Evolutionary conservation across 2,888 invertebrate species (phyloP).

Genomic region (Xestia rhomboidea): DNA sequence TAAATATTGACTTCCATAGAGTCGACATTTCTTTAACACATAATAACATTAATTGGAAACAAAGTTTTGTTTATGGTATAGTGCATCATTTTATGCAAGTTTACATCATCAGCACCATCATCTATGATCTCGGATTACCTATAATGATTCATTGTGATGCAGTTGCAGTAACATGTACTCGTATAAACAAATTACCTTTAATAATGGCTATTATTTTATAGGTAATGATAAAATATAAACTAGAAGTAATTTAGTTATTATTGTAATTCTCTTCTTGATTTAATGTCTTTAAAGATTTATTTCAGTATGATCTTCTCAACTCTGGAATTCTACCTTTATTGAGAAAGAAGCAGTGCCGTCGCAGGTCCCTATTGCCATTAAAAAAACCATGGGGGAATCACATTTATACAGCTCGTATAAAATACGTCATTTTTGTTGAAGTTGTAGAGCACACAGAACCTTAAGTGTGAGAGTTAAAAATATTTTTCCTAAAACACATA

Average conservation of each 20-base stretch:
- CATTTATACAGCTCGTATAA: too few relatives aligned
- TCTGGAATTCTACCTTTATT: background rate
- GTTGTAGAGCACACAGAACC: background rate
- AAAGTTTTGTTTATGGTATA: background rate
- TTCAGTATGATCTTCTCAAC: background rate
- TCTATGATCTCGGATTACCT: constrained; percentile 31
- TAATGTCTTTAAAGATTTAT: constrained; percentile 6
- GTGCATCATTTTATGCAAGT: constrained; percentile 31
- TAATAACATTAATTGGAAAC: background rate
- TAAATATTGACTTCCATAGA: background rate
- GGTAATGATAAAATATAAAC: constrained; percentile 30
- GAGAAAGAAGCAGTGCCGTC: too few relatives aligned
- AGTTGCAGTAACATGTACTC: constrained; percentile 24
- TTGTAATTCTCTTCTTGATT: constrained; percentile 3
- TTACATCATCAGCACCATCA: constrained; percentile 23
- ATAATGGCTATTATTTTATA: constrained; percentile 45
- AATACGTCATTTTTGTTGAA: background rate
- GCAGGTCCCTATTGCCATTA: too few relatives aligned
- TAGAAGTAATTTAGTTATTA: constrained; percentile 37
- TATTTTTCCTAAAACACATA: too few relatives aligned
- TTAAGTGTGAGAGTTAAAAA: background rate
- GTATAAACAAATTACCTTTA: constrained; percentile 52
- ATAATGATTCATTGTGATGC: constrained; percentile 47
- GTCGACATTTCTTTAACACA: background rate
- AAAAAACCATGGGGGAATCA: too few relatives aligned